These are phyloP conservation scores for Tinamus guttatus DNA, from an alignment of 2,113 vertebrate genomes.

Conservation along the genomic window DNA sequence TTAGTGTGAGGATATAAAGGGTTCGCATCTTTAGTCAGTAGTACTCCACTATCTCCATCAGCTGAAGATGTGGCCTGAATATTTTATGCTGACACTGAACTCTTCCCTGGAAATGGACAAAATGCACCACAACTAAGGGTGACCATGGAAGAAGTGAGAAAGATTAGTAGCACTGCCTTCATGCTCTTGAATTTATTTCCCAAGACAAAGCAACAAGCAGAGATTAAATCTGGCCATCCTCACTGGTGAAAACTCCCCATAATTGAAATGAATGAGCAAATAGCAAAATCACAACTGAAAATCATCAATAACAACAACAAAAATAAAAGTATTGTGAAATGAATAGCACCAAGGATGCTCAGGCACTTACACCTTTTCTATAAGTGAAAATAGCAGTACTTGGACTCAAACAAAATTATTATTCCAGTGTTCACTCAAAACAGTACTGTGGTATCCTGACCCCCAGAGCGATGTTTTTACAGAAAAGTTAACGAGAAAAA, in stretches of 20 bases:
- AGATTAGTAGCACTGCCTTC: background rate
- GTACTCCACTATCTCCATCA: background rate
- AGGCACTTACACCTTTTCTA: background rate
- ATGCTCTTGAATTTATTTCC: background rate
- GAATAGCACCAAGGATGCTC: background rate
- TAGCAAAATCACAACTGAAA: background rate
- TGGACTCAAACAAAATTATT: background rate
- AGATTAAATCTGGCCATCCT: background rate
- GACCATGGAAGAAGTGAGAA: background rate
- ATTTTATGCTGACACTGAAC: background rate
- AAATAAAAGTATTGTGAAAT: background rate
- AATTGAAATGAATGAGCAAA: background rate
- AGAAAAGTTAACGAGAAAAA: background rate
- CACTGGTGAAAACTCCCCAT: background rate
- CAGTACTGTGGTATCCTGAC: background rate
- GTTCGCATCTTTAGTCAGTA: background rate
- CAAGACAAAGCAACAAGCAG: background rate
- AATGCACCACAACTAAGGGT: background rate
- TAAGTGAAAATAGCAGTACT: background rate
- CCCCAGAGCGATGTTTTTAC: background rate
- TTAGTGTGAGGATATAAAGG: background rate
- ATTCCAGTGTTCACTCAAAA: background rate
- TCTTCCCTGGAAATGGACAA: background rate
- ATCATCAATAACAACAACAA: background rate
- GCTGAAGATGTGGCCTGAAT: background rate